Evolutionary conservation across 1,140 invertebrate genomes (phyloP).

Genomic region (Apis florea): DNA sequence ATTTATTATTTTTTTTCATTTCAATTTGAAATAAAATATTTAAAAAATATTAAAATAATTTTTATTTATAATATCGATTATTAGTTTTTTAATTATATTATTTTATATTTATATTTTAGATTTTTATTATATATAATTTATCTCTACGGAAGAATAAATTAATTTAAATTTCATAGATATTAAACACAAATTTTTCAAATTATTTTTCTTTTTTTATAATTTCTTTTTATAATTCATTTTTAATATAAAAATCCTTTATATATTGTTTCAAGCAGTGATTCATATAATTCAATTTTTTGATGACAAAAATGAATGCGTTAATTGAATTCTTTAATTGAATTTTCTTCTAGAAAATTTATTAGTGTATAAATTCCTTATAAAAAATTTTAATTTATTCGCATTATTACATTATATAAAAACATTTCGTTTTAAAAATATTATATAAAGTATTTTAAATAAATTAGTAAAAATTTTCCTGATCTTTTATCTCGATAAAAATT

Average conservation of each 20-base stretch:
- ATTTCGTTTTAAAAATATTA: background rate
- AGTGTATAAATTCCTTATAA: background rate
- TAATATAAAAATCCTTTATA: background rate
- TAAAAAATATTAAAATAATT: no score
- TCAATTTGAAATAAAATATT: no score
- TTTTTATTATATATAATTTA: no score
- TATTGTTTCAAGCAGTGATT: background rate
- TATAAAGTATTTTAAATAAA: background rate
- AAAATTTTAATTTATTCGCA: background rate
- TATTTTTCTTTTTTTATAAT: no score
- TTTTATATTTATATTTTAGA: no score
- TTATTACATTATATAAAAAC: background rate
- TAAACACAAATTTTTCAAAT: background rate
- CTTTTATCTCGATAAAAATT: no score
- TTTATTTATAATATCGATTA: no score
- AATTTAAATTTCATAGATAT: no score
- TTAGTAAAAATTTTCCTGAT: no score
- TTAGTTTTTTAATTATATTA: no score
- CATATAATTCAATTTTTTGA: background rate
- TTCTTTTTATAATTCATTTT: background rate
- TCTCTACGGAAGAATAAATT: no score
- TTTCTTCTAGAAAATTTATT: background rate
- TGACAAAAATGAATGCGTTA: background rate
- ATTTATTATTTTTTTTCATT: background rate
- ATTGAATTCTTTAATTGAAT: background rate